These are phyloP conservation scores for Trachelus iudaicus DNA, from an alignment of 2,888 invertebrate species.

Conservation along the genomic window DNA sequence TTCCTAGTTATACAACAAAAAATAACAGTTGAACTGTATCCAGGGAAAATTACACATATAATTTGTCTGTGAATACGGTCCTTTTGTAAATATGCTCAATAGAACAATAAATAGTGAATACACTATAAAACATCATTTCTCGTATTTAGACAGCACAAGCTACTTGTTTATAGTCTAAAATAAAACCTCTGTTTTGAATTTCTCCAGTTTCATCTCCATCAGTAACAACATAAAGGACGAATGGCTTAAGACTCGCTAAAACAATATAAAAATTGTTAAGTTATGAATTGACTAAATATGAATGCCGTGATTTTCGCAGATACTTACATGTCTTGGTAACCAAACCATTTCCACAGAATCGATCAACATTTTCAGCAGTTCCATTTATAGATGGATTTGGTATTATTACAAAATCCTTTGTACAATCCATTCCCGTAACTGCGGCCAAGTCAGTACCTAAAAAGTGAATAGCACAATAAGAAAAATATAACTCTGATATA, in stretches of 20 bases:
- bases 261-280: slow-evolving; percentile 29
- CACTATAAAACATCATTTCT: neutral
- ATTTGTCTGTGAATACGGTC: slow-evolving; percentile 18
- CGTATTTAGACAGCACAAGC: slow-evolving; percentile 67
- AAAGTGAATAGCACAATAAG: slow-evolving; percentile 1
- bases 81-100: slow-evolving; percentile 3
- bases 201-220: slow-evolving; percentile 73
- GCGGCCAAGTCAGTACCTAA: slow-evolving; percentile 68
- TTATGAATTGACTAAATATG: neutral
- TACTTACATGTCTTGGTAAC: slow-evolving; percentile 73
- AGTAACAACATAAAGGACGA: slow-evolving; percentile 79
- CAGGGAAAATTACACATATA: slow-evolving; percentile 11
- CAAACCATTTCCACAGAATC: slow-evolving; percentile 82
- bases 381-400: slow-evolving; percentile 71
- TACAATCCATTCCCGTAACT: slow-evolving; percentile 72
- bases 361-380: slow-evolving; percentile 68
- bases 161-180: slow-evolving; percentile 75
- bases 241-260: slow-evolving; percentile 76
- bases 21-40: slow-evolving; percentile 4
- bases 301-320: neutral
- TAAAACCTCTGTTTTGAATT: slow-evolving; percentile 80
- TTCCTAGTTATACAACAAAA: neutral
- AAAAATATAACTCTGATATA: neutral
- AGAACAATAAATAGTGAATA: neutral
- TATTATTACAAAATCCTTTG: slow-evolving; percentile 80